phyloP scores from a whole-genome alignment of 2,113 vertebrate genomes.

The Varanus komodoensis region DNA sequence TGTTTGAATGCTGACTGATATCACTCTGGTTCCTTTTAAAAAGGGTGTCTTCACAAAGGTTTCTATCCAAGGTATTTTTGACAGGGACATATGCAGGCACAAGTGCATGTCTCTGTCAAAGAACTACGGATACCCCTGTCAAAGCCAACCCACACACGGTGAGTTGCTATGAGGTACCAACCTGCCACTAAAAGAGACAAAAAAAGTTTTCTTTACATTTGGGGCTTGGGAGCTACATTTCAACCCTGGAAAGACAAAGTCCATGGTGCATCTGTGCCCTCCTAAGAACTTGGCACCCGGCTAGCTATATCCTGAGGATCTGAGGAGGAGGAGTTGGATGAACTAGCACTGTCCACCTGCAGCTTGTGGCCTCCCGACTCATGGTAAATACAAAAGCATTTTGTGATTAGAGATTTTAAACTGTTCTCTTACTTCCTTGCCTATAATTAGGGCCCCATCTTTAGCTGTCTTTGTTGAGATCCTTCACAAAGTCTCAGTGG shows the following conservation, averaged over 20 bases:
- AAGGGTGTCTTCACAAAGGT: too few species aligned
- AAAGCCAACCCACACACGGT: too few species aligned
- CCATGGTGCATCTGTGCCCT: not conserved
- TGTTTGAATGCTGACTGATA: too few species aligned
- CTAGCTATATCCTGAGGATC: not conserved
- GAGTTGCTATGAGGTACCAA: too few species aligned
- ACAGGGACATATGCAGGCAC: too few species aligned
- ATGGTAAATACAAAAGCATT: not conserved
- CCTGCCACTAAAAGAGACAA: not conserved
- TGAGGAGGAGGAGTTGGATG: not conserved
- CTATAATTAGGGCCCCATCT: not conserved
- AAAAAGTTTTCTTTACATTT: not conserved
- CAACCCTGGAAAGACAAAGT: not conserved
- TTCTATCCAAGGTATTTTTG: too few species aligned
- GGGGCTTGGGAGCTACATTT: not conserved
- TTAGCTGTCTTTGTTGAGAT: not conserved
- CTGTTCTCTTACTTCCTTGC: too few species aligned
- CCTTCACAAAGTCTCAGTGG: not conserved
- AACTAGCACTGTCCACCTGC: not conserved
- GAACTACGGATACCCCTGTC: too few species aligned
- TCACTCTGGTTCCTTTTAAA: too few species aligned
- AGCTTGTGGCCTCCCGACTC: not conserved
- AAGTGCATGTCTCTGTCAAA: too few species aligned
- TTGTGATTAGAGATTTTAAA: not conserved
- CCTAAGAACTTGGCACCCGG: not conserved